A percentile compares a stretch with the other conserved stretches of the same genome.
phyloP scores from a whole-genome alignment of 2,113 vertebrate species.

The Oncorhynchus nerka region DNA sequence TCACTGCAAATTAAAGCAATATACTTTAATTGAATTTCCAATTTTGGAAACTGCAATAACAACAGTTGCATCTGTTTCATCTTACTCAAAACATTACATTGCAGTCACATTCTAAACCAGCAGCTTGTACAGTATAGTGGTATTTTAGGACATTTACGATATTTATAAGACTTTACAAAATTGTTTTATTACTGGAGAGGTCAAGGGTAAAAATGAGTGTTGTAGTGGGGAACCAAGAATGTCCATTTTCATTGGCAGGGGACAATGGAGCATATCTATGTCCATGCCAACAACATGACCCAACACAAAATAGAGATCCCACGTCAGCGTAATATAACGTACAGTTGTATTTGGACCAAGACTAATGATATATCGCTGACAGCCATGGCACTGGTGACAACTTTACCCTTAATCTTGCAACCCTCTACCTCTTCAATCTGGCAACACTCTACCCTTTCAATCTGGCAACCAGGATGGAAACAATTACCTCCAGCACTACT shows the following conservation, averaged over 20 bases:
- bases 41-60: no score
- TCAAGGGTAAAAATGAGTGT: slow-evolving; percentile 28
- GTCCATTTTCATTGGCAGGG: slow-evolving; percentile 47
- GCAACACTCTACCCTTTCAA: slow-evolving; percentile 35
- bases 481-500: slow-evolving; percentile 47
- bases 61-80: no score
- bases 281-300: neutral
- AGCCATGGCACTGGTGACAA: slow-evolving; percentile 52
- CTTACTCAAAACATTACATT: no score
- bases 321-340: slow-evolving; percentile 42
- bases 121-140: no score
- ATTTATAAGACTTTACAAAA: slow-evolving; percentile 24
- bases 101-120: no score
- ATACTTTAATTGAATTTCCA: no score
- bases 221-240: slow-evolving; percentile 21
- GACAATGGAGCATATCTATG: slow-evolving; percentile 18
- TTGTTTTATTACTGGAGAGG: slow-evolving; percentile 31
- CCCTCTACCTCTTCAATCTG: slow-evolving; percentile 42
- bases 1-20: no score
- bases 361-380: slow-evolving; percentile 50
- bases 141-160: no score
- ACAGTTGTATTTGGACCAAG: slow-evolving; percentile 39
- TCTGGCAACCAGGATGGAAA: slow-evolving; percentile 60
- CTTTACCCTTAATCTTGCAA: no score
- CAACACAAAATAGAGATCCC: slow-evolving; percentile 18